phyloP scores from a whole-genome alignment of 2,797 vertebrate genomes.

The Amazonetta brasiliensis region DNA sequence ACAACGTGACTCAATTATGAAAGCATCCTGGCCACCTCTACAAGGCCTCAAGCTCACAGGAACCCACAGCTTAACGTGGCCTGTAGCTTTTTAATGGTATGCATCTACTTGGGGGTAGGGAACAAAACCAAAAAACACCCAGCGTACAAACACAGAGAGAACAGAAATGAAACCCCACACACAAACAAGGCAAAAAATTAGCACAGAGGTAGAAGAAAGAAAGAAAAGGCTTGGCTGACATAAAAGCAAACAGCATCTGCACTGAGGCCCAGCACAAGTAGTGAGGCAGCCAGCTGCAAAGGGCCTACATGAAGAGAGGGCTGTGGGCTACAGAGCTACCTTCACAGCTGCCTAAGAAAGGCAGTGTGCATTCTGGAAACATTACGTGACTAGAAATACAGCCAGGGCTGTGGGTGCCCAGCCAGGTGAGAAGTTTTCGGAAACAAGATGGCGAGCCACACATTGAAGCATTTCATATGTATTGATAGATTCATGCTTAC shows the following conservation, averaged over 20 bases:
- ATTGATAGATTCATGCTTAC: not conserved
- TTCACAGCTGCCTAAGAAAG: not conserved
- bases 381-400: not conserved
- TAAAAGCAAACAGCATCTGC: not conserved
- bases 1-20: not conserved
- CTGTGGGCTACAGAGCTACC: not conserved
- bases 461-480: not conserved
- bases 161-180: not conserved
- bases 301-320: not conserved
- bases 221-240: not conserved
- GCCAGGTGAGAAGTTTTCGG: not conserved
- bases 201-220: not conserved
- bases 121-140: not conserved
- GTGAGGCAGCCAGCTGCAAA: not conserved
- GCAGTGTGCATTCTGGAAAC: not conserved
- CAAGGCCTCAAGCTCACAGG: not conserved
- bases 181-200: not conserved
- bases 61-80: rapidly evolving
- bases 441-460: not conserved
- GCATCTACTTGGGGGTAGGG: not conserved
- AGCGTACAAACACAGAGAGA: rapidly evolving
- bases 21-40: not conserved
- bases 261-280: not conserved
- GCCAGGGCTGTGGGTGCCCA: not conserved
- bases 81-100: not conserved